A percentile compares a stretch with the other conserved stretches of the same genome.
Conservation (phyloP, 2,888 invertebrate species). For the Steinernema hermaphroditum region DNA sequence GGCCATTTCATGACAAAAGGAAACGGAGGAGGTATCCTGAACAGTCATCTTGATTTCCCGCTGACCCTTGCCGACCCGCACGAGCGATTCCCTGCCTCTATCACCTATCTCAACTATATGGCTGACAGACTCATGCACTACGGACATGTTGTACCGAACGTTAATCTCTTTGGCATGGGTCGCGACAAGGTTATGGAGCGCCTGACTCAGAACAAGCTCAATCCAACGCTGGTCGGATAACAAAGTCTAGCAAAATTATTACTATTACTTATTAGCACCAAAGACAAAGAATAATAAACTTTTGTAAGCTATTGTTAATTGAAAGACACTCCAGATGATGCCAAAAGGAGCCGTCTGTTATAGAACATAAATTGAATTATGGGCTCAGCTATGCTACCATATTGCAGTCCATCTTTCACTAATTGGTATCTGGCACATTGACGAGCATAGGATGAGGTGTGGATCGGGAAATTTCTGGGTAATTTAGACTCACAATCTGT, state of each 20-base stretch:
- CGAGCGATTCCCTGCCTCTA: slow-evolving; percentile 56
- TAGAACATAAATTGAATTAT: too few species aligned
- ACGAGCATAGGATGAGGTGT: too few species aligned
- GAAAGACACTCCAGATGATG: too few species aligned
- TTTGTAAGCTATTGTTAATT: too few species aligned
- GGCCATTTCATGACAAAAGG: slow-evolving; percentile 57
- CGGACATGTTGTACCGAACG: slow-evolving; percentile 49
- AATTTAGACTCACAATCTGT: too few species aligned
- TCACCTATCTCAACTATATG: slow-evolving; percentile 61
- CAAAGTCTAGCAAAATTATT: neutral
- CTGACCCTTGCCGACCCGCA: slow-evolving; percentile 56
- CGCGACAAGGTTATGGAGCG: slow-evolving; percentile 59
- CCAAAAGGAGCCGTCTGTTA: too few species aligned
- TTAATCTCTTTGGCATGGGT: slow-evolving; percentile 51
- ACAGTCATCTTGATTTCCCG: slow-evolving; percentile 59
- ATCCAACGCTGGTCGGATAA: slow-evolving; percentile 58
- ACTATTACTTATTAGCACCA: too few species aligned
- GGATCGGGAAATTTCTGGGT: too few species aligned
- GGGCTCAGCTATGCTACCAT: too few species aligned
- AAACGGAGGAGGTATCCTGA: slow-evolving; percentile 56
- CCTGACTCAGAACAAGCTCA: slow-evolving; percentile 51
- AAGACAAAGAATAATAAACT: too few species aligned
- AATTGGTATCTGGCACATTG: too few species aligned
- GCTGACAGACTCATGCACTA: slow-evolving; percentile 49
- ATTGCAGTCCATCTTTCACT: too few species aligned